These are phyloP conservation scores for Dreissena rostriformis DNA, from an alignment of 1,140 invertebrate genomes.

Conservation along the genomic window DNA sequence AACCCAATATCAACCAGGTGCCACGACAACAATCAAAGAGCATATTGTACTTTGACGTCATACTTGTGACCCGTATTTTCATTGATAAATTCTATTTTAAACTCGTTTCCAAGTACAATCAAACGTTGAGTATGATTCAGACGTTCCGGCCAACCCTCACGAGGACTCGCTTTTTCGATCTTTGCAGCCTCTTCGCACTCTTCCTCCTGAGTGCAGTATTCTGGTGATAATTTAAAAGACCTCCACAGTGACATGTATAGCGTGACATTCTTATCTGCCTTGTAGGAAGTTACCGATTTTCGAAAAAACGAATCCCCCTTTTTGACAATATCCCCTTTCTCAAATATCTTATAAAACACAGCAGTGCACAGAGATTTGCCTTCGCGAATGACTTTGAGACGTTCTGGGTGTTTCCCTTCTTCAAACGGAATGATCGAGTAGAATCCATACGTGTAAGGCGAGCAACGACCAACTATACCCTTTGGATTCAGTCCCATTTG, in stretches of 20 bases:
- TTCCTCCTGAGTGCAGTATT: conserved; percentile 21
- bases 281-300: neutral
- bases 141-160: neutral
- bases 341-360: conserved; percentile 19
- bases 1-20: too few species aligned
- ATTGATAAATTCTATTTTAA: conserved; percentile 12
- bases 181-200: conserved; percentile 6
- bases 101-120: conserved; percentile 3
- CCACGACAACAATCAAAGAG: too few species aligned
- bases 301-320: neutral
- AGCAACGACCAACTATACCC: neutral
- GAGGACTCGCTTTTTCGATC: neutral
- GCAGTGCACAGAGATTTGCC: conserved; percentile 6
- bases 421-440: neutral
- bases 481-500: neutral
- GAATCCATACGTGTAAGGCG: conserved; percentile 25
- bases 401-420: neutral
- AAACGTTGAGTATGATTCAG: neutral
- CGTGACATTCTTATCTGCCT: neutral
- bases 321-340: conserved; percentile 2
- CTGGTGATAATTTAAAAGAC: conserved; percentile 1
- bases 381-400: conserved; percentile 15
- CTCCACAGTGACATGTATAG: conserved; percentile 1
- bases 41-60: neutral
- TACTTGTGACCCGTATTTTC: neutral